Evolutionary conservation across 2,113 vertebrate species (phyloP).

Genomic region (Prietella phreatophila): DNA sequence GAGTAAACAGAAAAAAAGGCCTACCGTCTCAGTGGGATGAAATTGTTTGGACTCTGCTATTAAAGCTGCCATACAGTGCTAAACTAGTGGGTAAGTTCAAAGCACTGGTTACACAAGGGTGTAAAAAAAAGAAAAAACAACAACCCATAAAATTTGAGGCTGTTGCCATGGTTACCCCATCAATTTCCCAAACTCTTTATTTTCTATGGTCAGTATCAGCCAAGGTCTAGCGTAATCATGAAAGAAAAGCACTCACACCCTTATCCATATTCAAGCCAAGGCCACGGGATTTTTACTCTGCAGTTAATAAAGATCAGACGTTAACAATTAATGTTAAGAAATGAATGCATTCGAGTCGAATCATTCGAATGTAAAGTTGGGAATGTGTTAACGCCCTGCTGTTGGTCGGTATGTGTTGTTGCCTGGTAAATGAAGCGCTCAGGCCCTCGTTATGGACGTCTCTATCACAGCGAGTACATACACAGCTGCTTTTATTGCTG

Average conservation of each 20-base stretch:
- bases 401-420: background rate
- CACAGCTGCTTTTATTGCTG: conserved; percentile 46
- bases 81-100: conserved; percentile 44
- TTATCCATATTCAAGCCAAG: background rate
- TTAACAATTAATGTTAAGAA: background rate
- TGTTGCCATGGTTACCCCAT: conserved; percentile 47
- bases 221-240: background rate
- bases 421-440: background rate
- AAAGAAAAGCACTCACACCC: background rate
- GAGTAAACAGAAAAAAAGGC: conserved; percentile 14
- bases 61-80: conserved; percentile 27
- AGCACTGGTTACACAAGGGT: conserved; percentile 38
- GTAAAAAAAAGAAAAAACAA: conserved; percentile 5
- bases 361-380: background rate
- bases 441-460: background rate
- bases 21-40: background rate
- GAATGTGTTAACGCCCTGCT: background rate
- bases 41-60: conserved; percentile 10
- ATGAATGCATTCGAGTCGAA: background rate
- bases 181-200: conserved; percentile 36
- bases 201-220: conserved; percentile 35
- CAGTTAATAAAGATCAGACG: conserved; percentile 2
- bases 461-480: conserved; percentile 1
- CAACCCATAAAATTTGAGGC: conserved; percentile 18
- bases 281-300: background rate